Evolutionary conservation across 2,797 vertebrate species (phyloP), one percentile per base, ranked within the genome.

Genomic region (Agapornis canus): DNA sequence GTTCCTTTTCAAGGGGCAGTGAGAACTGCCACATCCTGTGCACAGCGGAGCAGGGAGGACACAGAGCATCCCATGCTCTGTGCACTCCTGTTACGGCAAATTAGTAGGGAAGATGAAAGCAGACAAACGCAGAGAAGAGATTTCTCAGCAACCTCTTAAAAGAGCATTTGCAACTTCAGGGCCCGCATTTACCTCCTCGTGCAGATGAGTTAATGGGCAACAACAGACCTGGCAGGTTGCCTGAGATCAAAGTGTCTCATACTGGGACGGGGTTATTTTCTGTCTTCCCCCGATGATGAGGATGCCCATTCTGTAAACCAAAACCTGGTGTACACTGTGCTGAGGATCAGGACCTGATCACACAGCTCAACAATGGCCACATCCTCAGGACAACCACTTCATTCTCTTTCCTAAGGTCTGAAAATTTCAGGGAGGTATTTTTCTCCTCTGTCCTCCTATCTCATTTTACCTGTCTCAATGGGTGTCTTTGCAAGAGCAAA

Each of bases 141-240:
- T 29, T 82, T 57, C 88, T 90, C 60, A 0, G 83, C 35, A 91
- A 77, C 20, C 73, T 94, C 89, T 63, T 66, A 68, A 84, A 96
- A 96, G 89, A 95, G 87, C 85, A 77, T 73, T 84, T 84, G 82
- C 83, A 82, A 94, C 80, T 94, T 56, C 63, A 77, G 89, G 90
- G 85, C 73, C 73, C 71, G 60, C 52, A 11, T 91, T 82, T 79
- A 79, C 87, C 91, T 93, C 68, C 77, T 84, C 0, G 10, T 66
- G 72, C 64, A 92, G 91, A 76, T 27, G 80, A 92, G 80, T 70
- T 95, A 86, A 95, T 89, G 95, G 92, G 82, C 87, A 91, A 45
- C 86, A 90, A 70, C 80, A 88, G 80, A 40, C 56, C 87, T 95
- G 87, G 94, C 92, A 86, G 90, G 89, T 20, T 77, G 73, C 89